phyloP scores from a whole-genome alignment of 2,888 invertebrate species.

The Trachelus tabidus region DNA sequence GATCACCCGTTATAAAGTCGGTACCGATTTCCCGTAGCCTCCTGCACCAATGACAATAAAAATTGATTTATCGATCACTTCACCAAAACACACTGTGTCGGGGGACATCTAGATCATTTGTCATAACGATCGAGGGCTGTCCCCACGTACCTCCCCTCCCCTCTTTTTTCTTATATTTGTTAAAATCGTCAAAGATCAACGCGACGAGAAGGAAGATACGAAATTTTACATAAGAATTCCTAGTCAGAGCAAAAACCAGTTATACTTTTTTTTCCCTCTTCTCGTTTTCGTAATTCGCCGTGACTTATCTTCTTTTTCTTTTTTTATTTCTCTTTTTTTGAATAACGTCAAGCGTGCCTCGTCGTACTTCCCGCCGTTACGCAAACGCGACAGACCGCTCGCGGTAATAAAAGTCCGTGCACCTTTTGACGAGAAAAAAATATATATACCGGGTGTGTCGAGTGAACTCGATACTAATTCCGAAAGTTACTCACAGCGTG shows the following conservation, averaged over 20 bases:
- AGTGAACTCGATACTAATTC: background rate
- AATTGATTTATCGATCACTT: background rate
- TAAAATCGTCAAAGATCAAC: background rate
- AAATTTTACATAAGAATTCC: background rate
- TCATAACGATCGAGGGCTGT: background rate
- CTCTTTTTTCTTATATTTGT: background rate
- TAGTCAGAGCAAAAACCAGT: background rate
- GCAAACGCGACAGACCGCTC: background rate
- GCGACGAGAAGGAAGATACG: background rate
- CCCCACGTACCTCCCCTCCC: background rate
- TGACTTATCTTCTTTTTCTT: background rate
- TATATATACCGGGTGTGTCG: constrained; percentile 2
- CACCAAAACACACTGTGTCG: constrained; percentile 1
- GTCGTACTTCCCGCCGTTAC: constrained; percentile 11
- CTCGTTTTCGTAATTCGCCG: constrained; percentile 9
- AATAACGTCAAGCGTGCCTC: constrained; percentile 8
- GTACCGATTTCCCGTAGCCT: background rate
- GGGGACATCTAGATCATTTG: background rate
- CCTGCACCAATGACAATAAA: background rate
- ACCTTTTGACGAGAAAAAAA: background rate
- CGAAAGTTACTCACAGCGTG: background rate
- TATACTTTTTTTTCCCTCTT: constrained; percentile 20
- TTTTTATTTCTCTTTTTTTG: constrained; percentile 15
- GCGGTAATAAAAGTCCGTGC: constrained; percentile 5
- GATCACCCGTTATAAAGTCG: background rate